A percentile compares a stretch with the other conserved stretches of the same genome.
These are phyloP conservation scores for Mactra quadrangularis DNA, from an alignment of 1,140 invertebrate genomes.

Conservation along the genomic window DNA sequence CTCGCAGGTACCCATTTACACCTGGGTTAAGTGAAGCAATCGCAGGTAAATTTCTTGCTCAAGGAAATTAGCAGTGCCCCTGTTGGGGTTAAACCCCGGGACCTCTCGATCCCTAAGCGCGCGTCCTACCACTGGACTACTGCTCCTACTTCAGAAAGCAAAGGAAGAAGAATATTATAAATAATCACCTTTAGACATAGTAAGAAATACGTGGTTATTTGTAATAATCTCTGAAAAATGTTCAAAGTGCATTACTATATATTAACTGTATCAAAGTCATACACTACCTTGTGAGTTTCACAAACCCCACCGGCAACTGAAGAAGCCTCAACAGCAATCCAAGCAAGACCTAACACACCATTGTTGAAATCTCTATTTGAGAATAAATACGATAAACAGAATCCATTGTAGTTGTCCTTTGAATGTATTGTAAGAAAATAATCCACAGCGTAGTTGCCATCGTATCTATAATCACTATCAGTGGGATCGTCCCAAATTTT, in stretches of 20 bases:
- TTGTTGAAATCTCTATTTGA: conserved; percentile 98
- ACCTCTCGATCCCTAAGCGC: too few relatives aligned
- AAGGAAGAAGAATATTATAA: too few relatives aligned
- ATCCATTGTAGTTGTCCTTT: conserved; percentile 97
- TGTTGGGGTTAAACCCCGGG: too few relatives aligned
- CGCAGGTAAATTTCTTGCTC: too few relatives aligned
- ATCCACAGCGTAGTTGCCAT: conserved; percentile 96
- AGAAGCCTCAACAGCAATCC: conserved; percentile 89
- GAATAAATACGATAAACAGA: conserved; percentile 99
- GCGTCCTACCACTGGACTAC: too few relatives aligned
- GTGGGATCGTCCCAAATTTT: conserved; percentile 95
- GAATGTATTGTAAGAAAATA: conserved; percentile 99
- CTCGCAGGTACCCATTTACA: too few relatives aligned
- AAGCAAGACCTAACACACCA: conserved; percentile 97
- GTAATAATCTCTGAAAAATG: too few relatives aligned
- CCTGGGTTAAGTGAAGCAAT: too few relatives aligned
- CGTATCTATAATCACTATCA: conserved; percentile 94
- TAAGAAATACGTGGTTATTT: too few relatives aligned
- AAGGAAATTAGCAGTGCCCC: too few relatives aligned
- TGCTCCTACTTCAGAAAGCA: too few relatives aligned
- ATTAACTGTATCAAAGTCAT: background rate
- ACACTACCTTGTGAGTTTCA: conserved; percentile 90
- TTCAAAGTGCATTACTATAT: background rate
- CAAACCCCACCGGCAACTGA: conserved; percentile 97
- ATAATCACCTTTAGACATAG: too few relatives aligned